Evolutionary conservation across 1,140 invertebrate genomes (phyloP), one percentile per base, ranked within the genome.

Genomic region (Drosophila elegans): DNA sequence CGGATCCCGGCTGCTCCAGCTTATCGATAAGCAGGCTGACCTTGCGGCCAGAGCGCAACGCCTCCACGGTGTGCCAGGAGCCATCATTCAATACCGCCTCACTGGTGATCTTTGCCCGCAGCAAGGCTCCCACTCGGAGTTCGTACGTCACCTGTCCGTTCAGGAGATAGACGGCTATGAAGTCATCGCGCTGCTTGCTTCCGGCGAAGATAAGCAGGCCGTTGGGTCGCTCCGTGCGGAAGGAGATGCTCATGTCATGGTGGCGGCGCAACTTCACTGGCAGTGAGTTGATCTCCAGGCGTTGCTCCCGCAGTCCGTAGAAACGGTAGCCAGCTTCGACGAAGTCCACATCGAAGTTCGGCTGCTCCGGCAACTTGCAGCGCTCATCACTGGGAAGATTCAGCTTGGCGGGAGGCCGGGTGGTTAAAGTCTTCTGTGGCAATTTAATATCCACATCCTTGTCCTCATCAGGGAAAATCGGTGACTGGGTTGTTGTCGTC

Each of bases 201-300:
- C 95, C 93, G 0, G 95, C 95, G 92, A 98, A 99, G 92, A 99
- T 97, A 0, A 95, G 91, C 2, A 99, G 94, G 44, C 98, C 98
- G 78, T 97, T 95, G 0, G 94, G 91, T 49, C 95, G 93, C 38
- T 93, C 94, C 0, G 98, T 98, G 76, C 96, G 96, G 91, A 99
- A 95, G 21, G 96, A 95, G 10, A 99, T 93, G 12, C 95, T 95
- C 74, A 98, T 96, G 51, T 96, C 95, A 82, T 95, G 96, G 9
- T 94, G 93, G 27, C 95, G 94, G 36, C 94, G 94, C 46, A 95
- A 93, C 48, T 94, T 94, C 1, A 68, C 74, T 4, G 95, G 94
- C 10, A 96, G 76, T 5, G 93, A 93, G 6, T 93, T 92, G 74
- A 95, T 97, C 91, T 97, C 96, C 44, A 97, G 93, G 79, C 96